Evolutionary conservation across 1,140 invertebrate species (phyloP).

Genomic region (Spodoptera frugiperda): DNA sequence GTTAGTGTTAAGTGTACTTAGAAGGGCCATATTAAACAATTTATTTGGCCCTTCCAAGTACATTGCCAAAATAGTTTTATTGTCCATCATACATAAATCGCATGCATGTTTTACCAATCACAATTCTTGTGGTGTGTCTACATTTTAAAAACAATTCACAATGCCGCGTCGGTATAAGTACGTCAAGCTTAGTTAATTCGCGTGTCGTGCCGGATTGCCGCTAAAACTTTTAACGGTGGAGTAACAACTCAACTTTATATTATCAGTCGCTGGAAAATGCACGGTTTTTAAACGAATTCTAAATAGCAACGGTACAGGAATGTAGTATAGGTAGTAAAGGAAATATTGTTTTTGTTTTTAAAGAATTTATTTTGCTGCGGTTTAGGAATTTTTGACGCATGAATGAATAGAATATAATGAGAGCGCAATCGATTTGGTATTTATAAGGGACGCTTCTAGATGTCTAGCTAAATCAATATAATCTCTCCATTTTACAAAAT

Average conservation of each 20-base stretch:
- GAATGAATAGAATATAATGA: too few species aligned
- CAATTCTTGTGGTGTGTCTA: not conserved
- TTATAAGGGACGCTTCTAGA: not conserved
- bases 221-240: constrained; percentile 58
- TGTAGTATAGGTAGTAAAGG: not conserved
- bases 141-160: constrained; percentile 15
- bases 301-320: not conserved
- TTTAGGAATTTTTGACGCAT: not conserved
- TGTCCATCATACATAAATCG: too few species aligned
- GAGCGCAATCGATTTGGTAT: too few species aligned
- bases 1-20: too few species aligned
- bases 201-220: constrained; percentile 59
- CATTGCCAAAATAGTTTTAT: too few species aligned
- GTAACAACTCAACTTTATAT: constrained; percentile 60
- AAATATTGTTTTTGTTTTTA: not conserved
- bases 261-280: constrained; percentile 52
- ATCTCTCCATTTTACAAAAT: too few species aligned
- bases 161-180: constrained; percentile 12
- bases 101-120: too few species aligned
- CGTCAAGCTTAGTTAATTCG: constrained; percentile 55
- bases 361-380: not conserved
- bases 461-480: too few species aligned
- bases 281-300: constrained; percentile 30
- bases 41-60: too few species aligned
- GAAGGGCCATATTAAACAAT: too few species aligned